Evolutionary conservation across 2,888 invertebrate species (phyloP).

Genomic region (Lithodes maja): DNA sequence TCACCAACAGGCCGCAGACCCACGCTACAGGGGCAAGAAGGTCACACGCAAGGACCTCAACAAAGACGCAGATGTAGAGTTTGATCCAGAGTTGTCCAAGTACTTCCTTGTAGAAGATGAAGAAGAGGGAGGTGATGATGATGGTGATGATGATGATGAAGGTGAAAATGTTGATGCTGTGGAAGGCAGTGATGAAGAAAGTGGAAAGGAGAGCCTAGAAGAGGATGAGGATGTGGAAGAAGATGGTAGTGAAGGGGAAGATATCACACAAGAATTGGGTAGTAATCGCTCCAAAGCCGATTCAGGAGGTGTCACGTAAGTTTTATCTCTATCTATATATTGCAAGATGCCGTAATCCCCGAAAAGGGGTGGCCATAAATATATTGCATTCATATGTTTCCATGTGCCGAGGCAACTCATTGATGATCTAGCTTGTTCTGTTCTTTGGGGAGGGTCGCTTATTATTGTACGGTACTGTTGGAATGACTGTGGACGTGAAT

Average conservation of each 20-base stretch:
- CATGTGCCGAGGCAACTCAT: no score
- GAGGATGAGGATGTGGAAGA: not conserved
- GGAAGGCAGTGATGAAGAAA: conserved; percentile 9
- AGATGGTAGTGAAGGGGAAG: conserved; percentile 22
- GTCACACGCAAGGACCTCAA: conserved; percentile 40
- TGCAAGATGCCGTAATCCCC: no score
- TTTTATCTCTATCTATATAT: no score
- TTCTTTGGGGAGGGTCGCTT: no score
- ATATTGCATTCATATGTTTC: no score
- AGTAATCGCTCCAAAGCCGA: not conserved
- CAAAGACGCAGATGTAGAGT: conserved; percentile 22
- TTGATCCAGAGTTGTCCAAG: conserved; percentile 52
- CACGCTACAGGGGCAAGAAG: conserved; percentile 61
- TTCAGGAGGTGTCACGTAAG: not conserved
- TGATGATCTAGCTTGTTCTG: no score
- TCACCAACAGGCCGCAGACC: conserved; percentile 39
- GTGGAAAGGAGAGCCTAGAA: not conserved
- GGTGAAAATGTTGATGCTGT: conserved; percentile 34
- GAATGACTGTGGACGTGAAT: no score
- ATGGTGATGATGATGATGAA: not conserved
- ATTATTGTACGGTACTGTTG: no score
- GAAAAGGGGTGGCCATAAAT: no score
- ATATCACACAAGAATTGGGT: not conserved
- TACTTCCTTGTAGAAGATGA: conserved; percentile 32
- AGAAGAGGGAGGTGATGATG: conserved; percentile 24